A percentile compares a stretch with the other conserved stretches of the same genome.
phyloP scores from a whole-genome alignment of 1,140 invertebrate species.

The Procambarus clarkii region DNA sequence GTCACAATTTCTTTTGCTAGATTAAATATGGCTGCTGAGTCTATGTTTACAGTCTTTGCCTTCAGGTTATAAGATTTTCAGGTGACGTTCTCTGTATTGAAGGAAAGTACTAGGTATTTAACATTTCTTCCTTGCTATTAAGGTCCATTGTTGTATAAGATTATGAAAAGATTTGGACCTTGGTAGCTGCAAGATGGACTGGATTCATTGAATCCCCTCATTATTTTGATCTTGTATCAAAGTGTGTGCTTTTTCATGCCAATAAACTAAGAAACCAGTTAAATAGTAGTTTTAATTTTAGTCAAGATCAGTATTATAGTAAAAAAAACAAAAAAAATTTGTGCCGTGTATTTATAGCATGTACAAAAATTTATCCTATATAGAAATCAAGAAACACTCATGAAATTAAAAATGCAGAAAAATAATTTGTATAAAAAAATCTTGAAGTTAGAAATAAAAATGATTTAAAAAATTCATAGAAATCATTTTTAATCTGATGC shows the following conservation, averaged over 20 bases:
- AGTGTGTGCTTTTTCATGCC: constrained; percentile 71
- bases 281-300: constrained; percentile 28
- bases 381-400: too few species aligned
- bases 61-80: constrained; percentile 67
- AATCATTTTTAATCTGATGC: too few species aligned
- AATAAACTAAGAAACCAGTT: constrained; percentile 71
- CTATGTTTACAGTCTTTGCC: constrained; percentile 69
- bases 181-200: constrained; percentile 70
- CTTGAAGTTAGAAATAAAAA: too few species aligned
- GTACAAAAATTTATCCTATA: too few species aligned
- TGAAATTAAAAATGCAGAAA: too few species aligned
- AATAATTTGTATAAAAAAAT: too few species aligned
- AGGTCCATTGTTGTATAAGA: constrained; percentile 71
- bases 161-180: constrained; percentile 71
- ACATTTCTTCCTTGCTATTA: constrained; percentile 71
- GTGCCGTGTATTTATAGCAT: too few species aligned
- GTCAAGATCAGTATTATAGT: too few species aligned
- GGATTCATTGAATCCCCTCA: constrained; percentile 70
- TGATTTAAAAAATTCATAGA: too few species aligned
- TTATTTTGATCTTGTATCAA: constrained; percentile 71
- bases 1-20: constrained; percentile 67
- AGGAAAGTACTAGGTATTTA: constrained; percentile 67
- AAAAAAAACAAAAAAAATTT: too few species aligned
- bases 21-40: constrained; percentile 65
- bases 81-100: constrained; percentile 70